Evolutionary conservation across 1,140 invertebrate species (phyloP).

Genomic region (Dreissena polymorpha): DNA sequence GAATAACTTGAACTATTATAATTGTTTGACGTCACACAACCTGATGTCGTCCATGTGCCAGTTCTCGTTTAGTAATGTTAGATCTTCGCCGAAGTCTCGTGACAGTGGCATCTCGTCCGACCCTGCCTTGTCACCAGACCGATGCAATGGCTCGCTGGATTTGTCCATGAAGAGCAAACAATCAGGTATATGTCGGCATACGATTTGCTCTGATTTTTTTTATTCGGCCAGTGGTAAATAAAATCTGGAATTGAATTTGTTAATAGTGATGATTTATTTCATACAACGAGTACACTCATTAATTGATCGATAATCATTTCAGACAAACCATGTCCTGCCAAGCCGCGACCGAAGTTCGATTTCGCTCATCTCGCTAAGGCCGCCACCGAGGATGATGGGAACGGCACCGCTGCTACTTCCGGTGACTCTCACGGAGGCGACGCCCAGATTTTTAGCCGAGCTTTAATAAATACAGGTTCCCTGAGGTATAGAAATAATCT

Average conservation of each 20-base stretch:
- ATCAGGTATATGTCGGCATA: constrained; percentile 7
- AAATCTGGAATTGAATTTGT: background rate
- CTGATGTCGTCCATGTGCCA: constrained; percentile 20
- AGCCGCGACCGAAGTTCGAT: constrained; percentile 43
- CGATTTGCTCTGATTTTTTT: background rate
- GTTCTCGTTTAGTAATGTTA: constrained; percentile 19
- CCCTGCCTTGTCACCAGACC: background rate
- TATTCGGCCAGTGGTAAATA: background rate
- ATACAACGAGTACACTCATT: background rate
- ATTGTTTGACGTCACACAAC: constrained; percentile 23
- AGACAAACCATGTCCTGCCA: background rate
- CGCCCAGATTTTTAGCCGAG: constrained; percentile 48
- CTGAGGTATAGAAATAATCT: constrained; percentile 20
- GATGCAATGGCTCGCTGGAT: constrained; percentile 8
- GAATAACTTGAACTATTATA: constrained; percentile 47
- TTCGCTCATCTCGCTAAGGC: constrained; percentile 47
- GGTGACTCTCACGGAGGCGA: background rate
- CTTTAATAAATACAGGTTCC: constrained; percentile 49
- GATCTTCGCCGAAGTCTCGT: constrained; percentile 51
- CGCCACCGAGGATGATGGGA: constrained; percentile 26
- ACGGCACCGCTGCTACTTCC: background rate
- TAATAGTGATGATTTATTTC: background rate
- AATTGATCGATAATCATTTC: background rate
- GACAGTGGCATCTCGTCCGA: constrained; percentile 50
- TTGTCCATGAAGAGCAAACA: constrained; percentile 20